Evolutionary conservation across 2,797 vertebrate genomes (phyloP).

Genomic region (Simalia tracyae): DNA sequence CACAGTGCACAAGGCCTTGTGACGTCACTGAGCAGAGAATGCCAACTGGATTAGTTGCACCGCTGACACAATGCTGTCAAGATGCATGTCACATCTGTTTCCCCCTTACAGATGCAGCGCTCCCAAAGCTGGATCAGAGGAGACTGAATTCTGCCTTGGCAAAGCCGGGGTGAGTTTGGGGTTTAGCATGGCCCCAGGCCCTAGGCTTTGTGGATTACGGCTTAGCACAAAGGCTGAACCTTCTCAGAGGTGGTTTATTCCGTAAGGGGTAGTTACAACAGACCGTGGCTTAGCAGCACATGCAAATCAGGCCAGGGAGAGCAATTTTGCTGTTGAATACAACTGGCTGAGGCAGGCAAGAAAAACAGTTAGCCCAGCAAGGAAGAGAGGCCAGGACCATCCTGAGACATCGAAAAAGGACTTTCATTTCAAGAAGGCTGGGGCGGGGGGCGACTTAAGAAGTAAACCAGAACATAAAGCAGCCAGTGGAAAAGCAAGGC

Average conservation of each 20-base stretch:
- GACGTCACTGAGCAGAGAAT: no score
- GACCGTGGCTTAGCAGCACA: no score
- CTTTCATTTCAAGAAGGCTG: background rate
- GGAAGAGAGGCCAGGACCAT: background rate
- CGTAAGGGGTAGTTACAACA: background rate
- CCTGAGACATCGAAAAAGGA: background rate
- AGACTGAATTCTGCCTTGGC: background rate
- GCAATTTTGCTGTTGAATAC: background rate
- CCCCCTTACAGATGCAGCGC: no score
- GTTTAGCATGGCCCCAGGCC: background rate
- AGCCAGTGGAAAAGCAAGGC: background rate
- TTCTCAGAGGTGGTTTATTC: background rate
- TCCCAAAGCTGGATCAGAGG: background rate
- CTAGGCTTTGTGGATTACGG: background rate
- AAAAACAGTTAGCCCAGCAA: background rate
- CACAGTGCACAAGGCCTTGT: background rate
- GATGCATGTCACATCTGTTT: no score
- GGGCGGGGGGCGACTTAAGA: background rate
- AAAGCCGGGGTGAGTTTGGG: background rate
- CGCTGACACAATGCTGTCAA: no score
- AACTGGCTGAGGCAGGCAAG: background rate
- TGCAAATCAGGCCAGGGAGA: background rate
- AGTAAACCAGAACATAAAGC: background rate
- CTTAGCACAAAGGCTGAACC: background rate
- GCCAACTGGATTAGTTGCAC: no score